These are phyloP conservation scores for Coturnix japonica DNA, from an alignment of 2,113 vertebrate genomes.

Conservation along the genomic window DNA sequence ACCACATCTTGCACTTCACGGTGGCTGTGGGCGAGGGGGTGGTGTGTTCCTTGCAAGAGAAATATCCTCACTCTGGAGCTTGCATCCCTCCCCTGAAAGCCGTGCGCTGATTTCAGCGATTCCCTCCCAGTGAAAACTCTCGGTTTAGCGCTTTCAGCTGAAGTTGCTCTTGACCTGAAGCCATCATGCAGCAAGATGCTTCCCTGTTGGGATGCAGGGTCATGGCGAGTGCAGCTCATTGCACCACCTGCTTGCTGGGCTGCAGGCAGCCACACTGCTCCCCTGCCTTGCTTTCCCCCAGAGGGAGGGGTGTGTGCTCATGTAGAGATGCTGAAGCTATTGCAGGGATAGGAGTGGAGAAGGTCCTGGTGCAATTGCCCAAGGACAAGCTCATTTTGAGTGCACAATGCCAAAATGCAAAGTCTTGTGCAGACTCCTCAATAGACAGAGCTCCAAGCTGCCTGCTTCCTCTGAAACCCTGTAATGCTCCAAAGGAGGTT, in stretches of 20 bases:
- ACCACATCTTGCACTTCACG: constrained; percentile 62
- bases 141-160: background rate
- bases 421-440: rapidly evolving
- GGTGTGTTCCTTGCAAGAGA: constrained; percentile 52
- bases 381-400: background rate
- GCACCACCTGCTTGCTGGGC: rapidly evolving
- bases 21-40: constrained; percentile 54
- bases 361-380: rapidly evolving
- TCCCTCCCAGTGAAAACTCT: background rate
- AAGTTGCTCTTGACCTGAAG: background rate
- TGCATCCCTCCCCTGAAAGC: constrained; percentile 20
- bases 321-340: background rate
- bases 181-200: background rate
- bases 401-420: background rate
- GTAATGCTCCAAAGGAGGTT: background rate
- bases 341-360: background rate
- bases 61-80: constrained; percentile 42
- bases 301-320: rapidly evolving
- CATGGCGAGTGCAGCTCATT: background rate
- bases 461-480: background rate
- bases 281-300: background rate
- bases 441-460: background rate
- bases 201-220: background rate
- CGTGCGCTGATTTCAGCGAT: constrained; percentile 10
- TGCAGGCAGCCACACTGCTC: rapidly evolving